These are phyloP conservation scores for Branchipolynoe longqiensis DNA, from an alignment of 2,888 invertebrate genomes.

Conservation along the genomic window DNA sequence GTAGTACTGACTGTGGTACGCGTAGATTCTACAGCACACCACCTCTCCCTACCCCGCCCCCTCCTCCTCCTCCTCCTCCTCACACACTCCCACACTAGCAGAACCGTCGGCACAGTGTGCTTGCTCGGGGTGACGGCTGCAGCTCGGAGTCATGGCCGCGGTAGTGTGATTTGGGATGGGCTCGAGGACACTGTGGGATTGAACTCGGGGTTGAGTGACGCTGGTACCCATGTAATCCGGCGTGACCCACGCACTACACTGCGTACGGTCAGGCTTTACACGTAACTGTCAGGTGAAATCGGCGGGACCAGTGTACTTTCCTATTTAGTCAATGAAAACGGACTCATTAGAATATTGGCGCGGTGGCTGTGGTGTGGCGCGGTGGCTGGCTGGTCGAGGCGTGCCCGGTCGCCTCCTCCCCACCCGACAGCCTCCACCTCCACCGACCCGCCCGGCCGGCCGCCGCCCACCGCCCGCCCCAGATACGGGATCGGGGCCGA, in stretches of 20 bases:
- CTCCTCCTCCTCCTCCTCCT: background rate
- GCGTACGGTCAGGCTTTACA: no score
- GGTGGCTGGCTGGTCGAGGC: background rate
- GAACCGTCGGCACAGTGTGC: background rate
- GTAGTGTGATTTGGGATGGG: no score
- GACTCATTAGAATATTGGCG: constrained; percentile 36
- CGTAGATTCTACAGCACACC: background rate
- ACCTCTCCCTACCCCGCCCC: background rate
- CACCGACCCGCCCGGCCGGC: background rate
- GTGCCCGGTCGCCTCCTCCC: background rate
- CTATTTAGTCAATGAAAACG: constrained; percentile 34
- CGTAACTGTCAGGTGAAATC: no score
- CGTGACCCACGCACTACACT: no score
- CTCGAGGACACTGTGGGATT: background rate
- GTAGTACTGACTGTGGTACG: background rate
- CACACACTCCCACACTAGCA: background rate
- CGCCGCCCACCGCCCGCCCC: background rate
- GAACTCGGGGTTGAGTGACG: no score
- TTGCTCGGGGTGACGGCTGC: background rate
- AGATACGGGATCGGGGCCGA: background rate
- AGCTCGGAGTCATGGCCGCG: no score
- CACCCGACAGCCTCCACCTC: background rate
- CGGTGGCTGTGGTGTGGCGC: no score
- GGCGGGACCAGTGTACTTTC: background rate
- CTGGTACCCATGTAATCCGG: no score